Conservation (phyloP, 1,140 invertebrate genomes). For the Lordiphosa collinella region DNA sequence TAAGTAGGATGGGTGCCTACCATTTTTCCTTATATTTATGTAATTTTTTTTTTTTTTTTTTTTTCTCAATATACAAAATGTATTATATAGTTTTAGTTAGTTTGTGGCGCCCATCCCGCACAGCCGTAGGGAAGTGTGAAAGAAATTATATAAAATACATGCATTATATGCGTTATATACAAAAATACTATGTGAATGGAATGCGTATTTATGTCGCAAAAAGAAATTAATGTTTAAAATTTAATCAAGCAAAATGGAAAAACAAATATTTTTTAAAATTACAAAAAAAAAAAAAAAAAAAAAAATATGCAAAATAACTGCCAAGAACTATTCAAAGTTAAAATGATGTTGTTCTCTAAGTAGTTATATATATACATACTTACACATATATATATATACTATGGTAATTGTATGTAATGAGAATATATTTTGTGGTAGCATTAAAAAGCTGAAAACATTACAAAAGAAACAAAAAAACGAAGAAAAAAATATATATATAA, state of each 20-base stretch:
- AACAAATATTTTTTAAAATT: conserved; percentile 27
- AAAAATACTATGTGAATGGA: conserved; percentile 28
- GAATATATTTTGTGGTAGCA: conserved; percentile 9
- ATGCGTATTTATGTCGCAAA: conserved; percentile 47
- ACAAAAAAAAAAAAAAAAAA: conserved; percentile 4
- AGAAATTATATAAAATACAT: conserved; percentile 67
- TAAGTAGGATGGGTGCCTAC: too few species aligned
- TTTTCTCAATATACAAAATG: conserved; percentile 1
- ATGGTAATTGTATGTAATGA: conserved; percentile 6
- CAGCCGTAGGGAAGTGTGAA: conserved; percentile 20
- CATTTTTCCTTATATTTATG: conserved; percentile 3
- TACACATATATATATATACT: conserved; percentile 32
- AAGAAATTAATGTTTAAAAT: conserved; percentile 3
- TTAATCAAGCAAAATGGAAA: background rate
- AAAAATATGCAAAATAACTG: conserved; percentile 66
- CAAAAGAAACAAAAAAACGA: background rate
- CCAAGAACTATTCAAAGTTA: conserved; percentile 73
- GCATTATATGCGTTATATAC: conserved; percentile 23
- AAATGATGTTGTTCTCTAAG: conserved; percentile 62
- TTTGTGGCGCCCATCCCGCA: background rate
- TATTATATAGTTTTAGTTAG: conserved; percentile 8
- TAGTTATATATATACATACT: conserved; percentile 49
- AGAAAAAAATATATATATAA: conserved; percentile 1
- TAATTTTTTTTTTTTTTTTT: conserved; percentile 8
- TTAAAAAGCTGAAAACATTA: background rate